Evolutionary conservation across 1,140 invertebrate species (phyloP), one percentile per base, ranked within the genome.

Genomic region (Drosophila busckii): DNA sequence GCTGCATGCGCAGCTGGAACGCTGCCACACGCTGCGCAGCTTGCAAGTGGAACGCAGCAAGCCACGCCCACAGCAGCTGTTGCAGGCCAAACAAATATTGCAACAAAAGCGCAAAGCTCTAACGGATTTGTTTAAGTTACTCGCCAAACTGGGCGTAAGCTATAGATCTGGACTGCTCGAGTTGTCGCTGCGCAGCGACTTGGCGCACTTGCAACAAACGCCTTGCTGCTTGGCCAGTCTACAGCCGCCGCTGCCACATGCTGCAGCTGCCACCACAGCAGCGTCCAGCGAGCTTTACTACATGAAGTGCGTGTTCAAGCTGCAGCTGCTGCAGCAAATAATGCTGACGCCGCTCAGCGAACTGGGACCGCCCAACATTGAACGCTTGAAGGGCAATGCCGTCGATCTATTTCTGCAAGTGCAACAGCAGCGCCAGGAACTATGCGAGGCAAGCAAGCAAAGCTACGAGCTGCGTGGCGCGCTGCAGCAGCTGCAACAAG

Each of bases 61-160:
- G 89, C 71, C 95, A 92, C 89, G 91, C 87, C 65, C 68, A 0
- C 96, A 93, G 84, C 95, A 96, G 87, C 93, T 92, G 68, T 91
- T 92, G 2, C 91, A 94, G 85, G 94, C 94, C 0, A 95, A 94
- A 71, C 92, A 90, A 83, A 93, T 97, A 23, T 89, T 97, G 0
- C 92, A 95, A 60, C 93, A 94, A 63, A 97, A 97, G 85, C 91
- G 94, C 19, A 92, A 94, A 87, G 92, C 92, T 3, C 84, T 98
- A 0, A 90, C 93, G 0, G 94, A 97, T 88, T 89, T 97, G 13
- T 98, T 97, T 75, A 95, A 94, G 76, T 89, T 89, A 7, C 88
- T 98, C 0, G 87, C 90, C 1, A 88, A 90, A 40, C 88, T 94
- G 62, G 95, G 95, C 0, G 69, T 97, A 1, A 96, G 94, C 4